Base-by-base conservation (phyloP, 2,797 vertebrate species). In the Ambastaia sidthimunki region DNA sequence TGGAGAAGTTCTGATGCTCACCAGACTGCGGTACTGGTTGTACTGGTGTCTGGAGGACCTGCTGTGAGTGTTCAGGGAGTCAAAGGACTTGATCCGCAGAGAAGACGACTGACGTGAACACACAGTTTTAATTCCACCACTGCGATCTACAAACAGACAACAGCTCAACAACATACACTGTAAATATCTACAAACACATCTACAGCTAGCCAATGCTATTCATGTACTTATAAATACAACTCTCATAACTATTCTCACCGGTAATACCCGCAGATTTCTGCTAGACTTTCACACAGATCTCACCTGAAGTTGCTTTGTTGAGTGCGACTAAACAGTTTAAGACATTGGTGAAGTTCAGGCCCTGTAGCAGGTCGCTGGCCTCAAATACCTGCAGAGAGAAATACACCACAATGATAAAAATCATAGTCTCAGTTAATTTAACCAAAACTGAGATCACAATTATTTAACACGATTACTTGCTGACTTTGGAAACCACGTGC, bases 251-350 rank as follows among this genome's bases (percentile, higher is more conserved):
- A 18, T 74, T n/a, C 82, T 37, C 47, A 54, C 2, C 31, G 31
- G 2, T 37, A 37, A 37, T 37, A 7, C 34, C 4, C 1, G 34
- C 34, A 41, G 37, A 41, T 41, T 41, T 41, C 37, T 41, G 37
- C 37, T 41, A 41, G 37, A 37, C 9, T 7, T 9, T 21, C 3
- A 11, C 6, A 68, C 18, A 28, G 1, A 28, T 23, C 93, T 95
- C 84, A 99, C 98, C 98, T 95, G 96, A 97, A 72, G 98, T 99
- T 76, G 96, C 97, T 92, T 97, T 99, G 92, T 98, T 99, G 85
- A 99, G 93, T 65, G 97, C 92, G 82, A 99, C 97, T 70, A 99
- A 93, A 85, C 95, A 97, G 90, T 93, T 97, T 87, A 99, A 94
- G 92, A 99, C 97, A 92, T 97, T 98, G 82, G 91, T 95, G 93